Conservation (phyloP, 2,797 vertebrate species). For the Coilia nasus region DNA sequence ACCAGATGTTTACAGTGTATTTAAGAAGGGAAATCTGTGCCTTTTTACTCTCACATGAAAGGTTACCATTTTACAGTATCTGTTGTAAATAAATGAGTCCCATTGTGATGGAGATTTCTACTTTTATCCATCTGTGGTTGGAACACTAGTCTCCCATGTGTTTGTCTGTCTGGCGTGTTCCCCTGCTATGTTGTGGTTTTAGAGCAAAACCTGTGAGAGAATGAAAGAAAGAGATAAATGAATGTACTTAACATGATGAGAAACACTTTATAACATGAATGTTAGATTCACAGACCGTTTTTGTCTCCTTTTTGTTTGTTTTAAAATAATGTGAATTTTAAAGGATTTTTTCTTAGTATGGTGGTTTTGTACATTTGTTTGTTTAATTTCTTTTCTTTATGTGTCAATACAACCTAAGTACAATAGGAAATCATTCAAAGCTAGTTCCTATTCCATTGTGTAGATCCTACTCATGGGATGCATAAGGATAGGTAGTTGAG, state of each 20-base stretch:
- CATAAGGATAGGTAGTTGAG: neutral
- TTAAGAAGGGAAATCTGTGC: conserved; percentile 99
- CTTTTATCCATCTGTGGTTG: conserved; percentile 73
- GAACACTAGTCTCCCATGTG: conserved; percentile 63
- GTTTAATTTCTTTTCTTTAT: conserved; percentile 63
- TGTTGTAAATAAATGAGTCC: conserved; percentile 97
- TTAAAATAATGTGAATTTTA: conserved; percentile 59
- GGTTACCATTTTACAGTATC: conserved; percentile 92
- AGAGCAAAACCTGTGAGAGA: conserved; percentile 19
- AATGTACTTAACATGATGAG: conserved; percentile 71
- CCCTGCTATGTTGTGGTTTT: conserved; percentile 63
- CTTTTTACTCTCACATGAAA: conserved; percentile 98
- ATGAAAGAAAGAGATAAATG: conserved; percentile 60
- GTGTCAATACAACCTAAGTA: conserved; percentile 60
- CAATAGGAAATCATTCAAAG: conserved; percentile 28
- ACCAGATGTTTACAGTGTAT: conserved; percentile 99
- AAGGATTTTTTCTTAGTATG: conserved; percentile 57
- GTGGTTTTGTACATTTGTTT: conserved; percentile 44
- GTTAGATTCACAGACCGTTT: conserved; percentile 62
- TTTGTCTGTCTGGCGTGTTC: conserved; percentile 38
- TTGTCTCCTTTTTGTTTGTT: conserved; percentile 60
- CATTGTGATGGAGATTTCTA: conserved; percentile 86
- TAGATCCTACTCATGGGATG: neutral
- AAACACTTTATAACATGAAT: conserved; percentile 75
- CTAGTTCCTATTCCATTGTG: neutral